Conservation (phyloP, 2,113 vertebrate genomes). For the Dicrurus megarhynchus region DNA sequence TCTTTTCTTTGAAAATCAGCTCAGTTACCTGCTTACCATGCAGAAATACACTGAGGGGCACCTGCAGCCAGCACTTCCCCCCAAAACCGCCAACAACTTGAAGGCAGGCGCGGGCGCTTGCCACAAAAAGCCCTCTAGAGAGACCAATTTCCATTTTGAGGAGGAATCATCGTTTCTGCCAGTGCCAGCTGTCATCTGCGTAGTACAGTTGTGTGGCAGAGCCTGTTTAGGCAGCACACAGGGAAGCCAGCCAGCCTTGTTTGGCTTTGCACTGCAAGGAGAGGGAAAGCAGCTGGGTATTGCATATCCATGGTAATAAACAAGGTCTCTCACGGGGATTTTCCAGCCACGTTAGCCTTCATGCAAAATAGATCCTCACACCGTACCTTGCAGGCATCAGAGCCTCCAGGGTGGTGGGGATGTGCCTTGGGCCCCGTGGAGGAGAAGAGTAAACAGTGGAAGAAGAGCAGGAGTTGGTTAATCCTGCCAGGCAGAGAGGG, state of each 20-base stretch:
- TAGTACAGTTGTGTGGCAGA: conserved; percentile 25
- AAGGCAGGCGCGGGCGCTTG: not conserved
- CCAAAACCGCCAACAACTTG: not conserved
- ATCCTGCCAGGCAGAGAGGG: not conserved
- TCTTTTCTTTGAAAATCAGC: not conserved
- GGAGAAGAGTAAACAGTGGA: not conserved
- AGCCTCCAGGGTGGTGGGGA: not conserved
- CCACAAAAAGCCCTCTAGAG: not conserved
- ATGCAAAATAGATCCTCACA: conserved; percentile 11
- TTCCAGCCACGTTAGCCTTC: not conserved
- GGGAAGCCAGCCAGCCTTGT: conserved; percentile 15
- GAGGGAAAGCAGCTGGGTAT: conserved; percentile 1
- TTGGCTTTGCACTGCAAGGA: not conserved
- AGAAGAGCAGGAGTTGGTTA: not conserved
- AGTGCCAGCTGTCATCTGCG: conserved; percentile 46
- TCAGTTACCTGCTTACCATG: not conserved
- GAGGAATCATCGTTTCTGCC: conserved; percentile 7
- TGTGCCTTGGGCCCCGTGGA: not conserved
- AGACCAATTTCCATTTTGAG: conserved; percentile 42
- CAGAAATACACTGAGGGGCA: not conserved
- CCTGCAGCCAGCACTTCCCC: not conserved
- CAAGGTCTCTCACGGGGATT: conserved; percentile 36
- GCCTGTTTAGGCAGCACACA: not conserved
- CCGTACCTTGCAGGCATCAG: not conserved
- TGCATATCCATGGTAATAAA: conserved; percentile 14